Conservation (phyloP, 2,888 invertebrate species). For the Theretra japonica region DNA sequence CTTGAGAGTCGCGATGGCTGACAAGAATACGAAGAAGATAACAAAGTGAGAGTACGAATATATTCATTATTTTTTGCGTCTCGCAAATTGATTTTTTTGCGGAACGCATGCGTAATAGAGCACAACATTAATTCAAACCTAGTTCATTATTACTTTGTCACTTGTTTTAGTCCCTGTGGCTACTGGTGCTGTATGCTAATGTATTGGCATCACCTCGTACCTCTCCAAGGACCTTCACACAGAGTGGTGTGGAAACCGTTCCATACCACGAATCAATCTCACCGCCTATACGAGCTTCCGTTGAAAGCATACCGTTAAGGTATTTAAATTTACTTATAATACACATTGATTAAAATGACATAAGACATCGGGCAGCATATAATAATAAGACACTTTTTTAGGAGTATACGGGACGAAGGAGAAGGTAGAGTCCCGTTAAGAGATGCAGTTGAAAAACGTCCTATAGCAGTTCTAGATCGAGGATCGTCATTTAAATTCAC, state of each 20-base stretch:
- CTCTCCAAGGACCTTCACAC: slow-evolving; percentile 57
- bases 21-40: slow-evolving; percentile 52
- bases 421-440: slow-evolving; percentile 86
- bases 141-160: slow-evolving; percentile 30
- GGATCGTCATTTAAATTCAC: slow-evolving; percentile 60
- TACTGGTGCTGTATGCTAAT: slow-evolving; percentile 57
- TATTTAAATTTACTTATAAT: slow-evolving; percentile 45
- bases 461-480: slow-evolving; percentile 68
- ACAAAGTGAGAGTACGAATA: slow-evolving; percentile 35
- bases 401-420: slow-evolving; percentile 71
- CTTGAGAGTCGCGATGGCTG: slow-evolving; percentile 61
- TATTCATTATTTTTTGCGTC: slow-evolving; percentile 26
- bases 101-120: background rate
- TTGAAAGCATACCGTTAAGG: slow-evolving; percentile 88
- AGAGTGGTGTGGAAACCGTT: slow-evolving; percentile 72
- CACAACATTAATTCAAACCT: background rate
- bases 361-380: background rate
- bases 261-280: slow-evolving; percentile 73
- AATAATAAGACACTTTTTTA: slow-evolving; percentile 38
- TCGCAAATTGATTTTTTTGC: slow-evolving; percentile 9
- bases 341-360: slow-evolving; percentile 24
- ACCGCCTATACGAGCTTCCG: slow-evolving; percentile 89
- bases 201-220: slow-evolving; percentile 66
- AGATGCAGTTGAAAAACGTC: slow-evolving; percentile 88
- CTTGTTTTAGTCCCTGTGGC: slow-evolving; percentile 60